These are phyloP conservation scores for Lithophane socia DNA, from an alignment of 2,888 invertebrate species.

Conservation along the genomic window DNA sequence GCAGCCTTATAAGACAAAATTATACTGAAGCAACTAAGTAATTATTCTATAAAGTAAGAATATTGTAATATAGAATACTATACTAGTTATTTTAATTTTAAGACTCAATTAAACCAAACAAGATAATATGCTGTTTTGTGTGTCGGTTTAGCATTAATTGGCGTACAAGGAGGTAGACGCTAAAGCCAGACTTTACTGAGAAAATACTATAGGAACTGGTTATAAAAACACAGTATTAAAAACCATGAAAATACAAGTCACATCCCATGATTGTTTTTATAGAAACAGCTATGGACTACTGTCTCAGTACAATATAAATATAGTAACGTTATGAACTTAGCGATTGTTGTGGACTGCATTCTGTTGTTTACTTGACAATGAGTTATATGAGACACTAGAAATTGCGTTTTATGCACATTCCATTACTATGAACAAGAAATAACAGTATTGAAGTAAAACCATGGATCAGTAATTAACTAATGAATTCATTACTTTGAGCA, in stretches of 20 bases:
- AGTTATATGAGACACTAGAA: slow-evolving; percentile 16
- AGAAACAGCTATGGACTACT: slow-evolving; percentile 10
- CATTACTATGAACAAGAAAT: slow-evolving; percentile 5
- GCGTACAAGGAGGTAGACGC: neutral
- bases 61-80: neutral
- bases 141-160: neutral
- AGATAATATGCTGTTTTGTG: neutral
- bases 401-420: slow-evolving; percentile 2
- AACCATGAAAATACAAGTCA: neutral
- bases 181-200: neutral
- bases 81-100: neutral
- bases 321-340: slow-evolving; percentile 15
- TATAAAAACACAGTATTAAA: neutral
- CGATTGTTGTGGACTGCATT: slow-evolving; percentile 16
- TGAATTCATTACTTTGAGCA: neutral
- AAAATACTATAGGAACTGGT: slow-evolving; percentile 6
- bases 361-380: slow-evolving; percentile 3
- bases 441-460: slow-evolving; percentile 3
- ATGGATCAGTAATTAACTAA: slow-evolving; percentile 23
- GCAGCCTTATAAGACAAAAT: neutral
- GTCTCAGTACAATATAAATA: neutral
- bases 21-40: neutral
- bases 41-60: neutral
- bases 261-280: neutral
- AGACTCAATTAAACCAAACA: neutral